Evolutionary conservation across 2,888 invertebrate species (phyloP), one percentile per base, ranked within the genome.

Genomic region (Micropterix aruncella): DNA sequence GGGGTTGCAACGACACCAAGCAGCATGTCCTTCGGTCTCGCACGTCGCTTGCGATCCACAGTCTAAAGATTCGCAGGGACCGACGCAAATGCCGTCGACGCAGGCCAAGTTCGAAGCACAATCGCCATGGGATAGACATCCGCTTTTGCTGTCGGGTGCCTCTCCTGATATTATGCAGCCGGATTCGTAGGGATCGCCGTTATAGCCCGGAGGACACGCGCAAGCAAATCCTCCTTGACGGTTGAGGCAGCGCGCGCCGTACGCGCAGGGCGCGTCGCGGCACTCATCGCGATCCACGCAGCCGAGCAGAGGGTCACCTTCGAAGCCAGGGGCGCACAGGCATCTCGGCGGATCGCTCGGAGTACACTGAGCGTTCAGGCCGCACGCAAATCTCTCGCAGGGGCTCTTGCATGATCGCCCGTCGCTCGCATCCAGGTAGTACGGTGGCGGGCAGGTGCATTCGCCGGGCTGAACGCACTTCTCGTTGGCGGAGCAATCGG

Each of bases 381-480:
- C 92, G 55, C 93, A 93, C 5, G 83, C 81, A 60, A 85, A 90
- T 48, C 91, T 75, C 61, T 93, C 90, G 60, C 92, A 93, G 4
- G 92, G 92, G 69, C 86, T 92, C 66, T 91, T 91, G 60, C 93
- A 93, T 59, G 83, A 83, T 59, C 88, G 87, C 27, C 80, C 81
- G 57, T 91, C 88, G 16, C 75, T 72, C 7, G 83, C 77, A 58
- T 93, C 92, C 19, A 83, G 76, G 61, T 88, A 91, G 65, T 83
- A 93, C 1, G 93, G 93, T 15, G 91, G 90, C 18, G 89, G 88
- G 57, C 93, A 93, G 15, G 91, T 77, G 57, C 93, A 93, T 63
- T 89, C 84, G 1, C 92, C 92, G 2, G 91, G 91, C 60, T 92
- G 87, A 18, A 91, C 81, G 59, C 93, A 93, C 62, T 87, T 86